Evolutionary conservation across 2,113 vertebrate species (phyloP).

Genomic region (Tupaia tana): DNA sequence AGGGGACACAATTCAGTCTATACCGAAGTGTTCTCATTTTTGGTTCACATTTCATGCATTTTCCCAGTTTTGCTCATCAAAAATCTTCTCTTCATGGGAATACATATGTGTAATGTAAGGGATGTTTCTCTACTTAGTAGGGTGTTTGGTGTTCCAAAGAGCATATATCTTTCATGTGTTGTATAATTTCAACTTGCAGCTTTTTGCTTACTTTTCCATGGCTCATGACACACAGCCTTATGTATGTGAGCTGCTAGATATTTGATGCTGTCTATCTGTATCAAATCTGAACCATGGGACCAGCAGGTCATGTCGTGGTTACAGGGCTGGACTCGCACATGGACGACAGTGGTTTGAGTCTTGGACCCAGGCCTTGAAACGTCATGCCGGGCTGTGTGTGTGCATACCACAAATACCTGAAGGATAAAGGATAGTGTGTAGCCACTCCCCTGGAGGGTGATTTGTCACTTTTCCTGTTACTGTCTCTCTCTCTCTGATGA

Average conservation of each 20-base stretch:
- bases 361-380: no score
- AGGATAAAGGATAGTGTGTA: no score
- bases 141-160: neutral
- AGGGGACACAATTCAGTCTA: neutral
- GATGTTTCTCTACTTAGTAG: neutral
- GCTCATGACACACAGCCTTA: neutral
- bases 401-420: no score
- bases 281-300: neutral
- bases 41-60: neutral
- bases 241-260: neutral
- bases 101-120: neutral
- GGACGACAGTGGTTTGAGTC: no score
- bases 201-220: neutral
- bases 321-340: no score
- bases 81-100: neutral
- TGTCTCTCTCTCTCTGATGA: no score
- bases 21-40: neutral
- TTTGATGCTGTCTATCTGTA: neutral
- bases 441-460: no score
- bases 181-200: neutral
- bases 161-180: neutral
- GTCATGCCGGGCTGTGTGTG: no score
- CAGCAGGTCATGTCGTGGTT: no score
- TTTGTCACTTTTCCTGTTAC: no score
- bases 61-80: neutral